phyloP scores from a whole-genome alignment of 1,140 invertebrate species.

The Lepidurus couesii region DNA sequence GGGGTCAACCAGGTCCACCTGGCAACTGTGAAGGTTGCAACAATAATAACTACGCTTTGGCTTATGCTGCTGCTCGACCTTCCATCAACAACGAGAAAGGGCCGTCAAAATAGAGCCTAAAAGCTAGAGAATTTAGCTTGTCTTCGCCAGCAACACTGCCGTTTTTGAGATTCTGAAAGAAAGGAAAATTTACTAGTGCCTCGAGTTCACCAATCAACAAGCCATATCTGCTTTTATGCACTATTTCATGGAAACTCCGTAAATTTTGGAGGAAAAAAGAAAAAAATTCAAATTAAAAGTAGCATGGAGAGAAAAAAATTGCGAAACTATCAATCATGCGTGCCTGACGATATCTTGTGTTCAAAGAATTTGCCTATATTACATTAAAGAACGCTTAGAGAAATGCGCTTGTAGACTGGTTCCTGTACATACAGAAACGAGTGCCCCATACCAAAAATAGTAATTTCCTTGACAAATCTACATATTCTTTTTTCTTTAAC shows the following conservation, averaged over 20 bases:
- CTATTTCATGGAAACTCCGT: not conserved
- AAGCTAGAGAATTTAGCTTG: not conserved
- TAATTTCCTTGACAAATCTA: not conserved
- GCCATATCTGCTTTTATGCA: conserved; percentile 5
- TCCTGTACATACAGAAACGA: conserved; percentile 13
- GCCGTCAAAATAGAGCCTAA: conserved; percentile 15
- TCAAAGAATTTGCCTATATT: not conserved
- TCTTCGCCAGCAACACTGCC: not conserved
- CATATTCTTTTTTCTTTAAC: too few relatives aligned
- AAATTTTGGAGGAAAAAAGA: not conserved
- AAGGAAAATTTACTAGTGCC: conserved; percentile 8
- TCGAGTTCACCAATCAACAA: not conserved
- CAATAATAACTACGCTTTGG: conserved; percentile 20
- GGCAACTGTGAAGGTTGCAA: conserved; percentile 54
- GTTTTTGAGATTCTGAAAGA: not conserved
- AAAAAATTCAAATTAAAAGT: not conserved
- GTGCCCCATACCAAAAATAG: not conserved
- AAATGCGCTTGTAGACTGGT: conserved; percentile 5
- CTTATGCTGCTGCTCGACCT: conserved; percentile 28
- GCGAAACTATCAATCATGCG: not conserved
- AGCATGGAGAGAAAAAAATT: not conserved
- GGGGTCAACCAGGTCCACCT: conserved; percentile 53
- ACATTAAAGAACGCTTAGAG: not conserved
- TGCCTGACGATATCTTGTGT: not conserved
- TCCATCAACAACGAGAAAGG: conserved; percentile 32